A percentile compares a stretch with the other conserved stretches of the same genome.
Conservation (phyloP, 2,113 vertebrate species). For the Colius striatus region DNA sequence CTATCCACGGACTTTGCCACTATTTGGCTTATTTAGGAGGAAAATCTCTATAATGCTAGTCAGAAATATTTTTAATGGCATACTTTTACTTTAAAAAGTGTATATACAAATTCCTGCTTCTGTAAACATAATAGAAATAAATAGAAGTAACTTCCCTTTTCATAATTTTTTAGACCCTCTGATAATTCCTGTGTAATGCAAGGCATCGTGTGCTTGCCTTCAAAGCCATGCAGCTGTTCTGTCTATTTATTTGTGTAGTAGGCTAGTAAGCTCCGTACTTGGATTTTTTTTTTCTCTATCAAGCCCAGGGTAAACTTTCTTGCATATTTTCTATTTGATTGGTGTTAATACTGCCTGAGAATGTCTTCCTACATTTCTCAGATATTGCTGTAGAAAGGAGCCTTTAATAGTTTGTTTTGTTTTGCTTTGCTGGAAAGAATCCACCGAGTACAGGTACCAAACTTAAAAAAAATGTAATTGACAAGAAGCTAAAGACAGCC, state of each 20-base stretch:
- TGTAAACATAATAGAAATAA: neutral
- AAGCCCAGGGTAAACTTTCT: neutral
- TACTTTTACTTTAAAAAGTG: neutral
- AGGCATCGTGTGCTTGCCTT: neutral
- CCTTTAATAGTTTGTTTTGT: neutral
- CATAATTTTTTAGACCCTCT: neutral
- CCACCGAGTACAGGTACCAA: neutral
- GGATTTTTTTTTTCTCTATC: neutral
- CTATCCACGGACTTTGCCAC: neutral
- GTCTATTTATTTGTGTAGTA: neutral
- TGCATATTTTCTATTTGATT: neutral
- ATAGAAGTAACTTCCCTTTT: neutral
- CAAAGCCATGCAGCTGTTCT: neutral
- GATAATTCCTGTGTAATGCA: neutral
- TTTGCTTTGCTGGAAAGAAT: slow-evolving; percentile 16
- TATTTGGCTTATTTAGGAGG: neutral
- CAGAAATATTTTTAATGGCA: neutral
- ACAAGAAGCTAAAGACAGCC: neutral
- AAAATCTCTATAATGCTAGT: neutral
- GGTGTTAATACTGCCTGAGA: neutral
- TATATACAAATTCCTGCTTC: neutral
- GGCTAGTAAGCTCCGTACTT: neutral
- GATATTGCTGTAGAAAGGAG: neutral
- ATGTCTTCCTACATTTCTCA: neutral
- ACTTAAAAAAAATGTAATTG: neutral